A percentile compares a stretch with the other conserved stretches of the same genome.
Evolutionary conservation across 2,888 invertebrate genomes (phyloP).

Genomic region (Aplocera efformata): DNA sequence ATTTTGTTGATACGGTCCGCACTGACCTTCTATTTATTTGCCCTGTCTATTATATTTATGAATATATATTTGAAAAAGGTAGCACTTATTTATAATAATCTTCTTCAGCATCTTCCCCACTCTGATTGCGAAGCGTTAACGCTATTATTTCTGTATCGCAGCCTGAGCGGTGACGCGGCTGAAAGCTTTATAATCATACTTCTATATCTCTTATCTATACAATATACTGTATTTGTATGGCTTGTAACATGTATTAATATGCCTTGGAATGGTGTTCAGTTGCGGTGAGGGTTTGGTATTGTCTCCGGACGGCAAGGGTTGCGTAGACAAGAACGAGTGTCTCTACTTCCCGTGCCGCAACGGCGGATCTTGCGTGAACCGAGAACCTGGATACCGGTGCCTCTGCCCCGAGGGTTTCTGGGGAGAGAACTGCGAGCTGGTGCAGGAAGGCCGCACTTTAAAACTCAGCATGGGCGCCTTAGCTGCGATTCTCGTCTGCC

Average conservation of each 20-base stretch:
- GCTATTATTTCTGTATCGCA: not conserved
- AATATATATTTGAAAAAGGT: not conserved
- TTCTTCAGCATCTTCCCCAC: too few relatives aligned
- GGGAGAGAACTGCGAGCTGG: constrained; percentile 96
- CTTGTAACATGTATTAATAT: constrained; percentile 32
- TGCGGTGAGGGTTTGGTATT: constrained; percentile 96
- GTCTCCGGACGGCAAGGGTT: constrained; percentile 94
- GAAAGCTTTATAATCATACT: constrained; percentile 9
- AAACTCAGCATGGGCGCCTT: constrained; percentile 98
- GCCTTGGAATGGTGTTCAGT: constrained; percentile 80
- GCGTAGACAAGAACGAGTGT: constrained; percentile 97
- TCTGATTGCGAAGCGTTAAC: not conserved
- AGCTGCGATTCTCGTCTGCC: constrained; percentile 97
- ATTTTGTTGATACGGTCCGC: constrained; percentile 42
- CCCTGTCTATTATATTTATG: constrained; percentile 19
- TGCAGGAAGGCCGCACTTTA: constrained; percentile 96
- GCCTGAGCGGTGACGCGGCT: constrained; percentile 3
- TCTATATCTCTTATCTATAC: not conserved
- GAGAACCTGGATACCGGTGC: constrained; percentile 93
- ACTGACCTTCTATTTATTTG: constrained; percentile 51
- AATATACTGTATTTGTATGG: constrained; percentile 8
- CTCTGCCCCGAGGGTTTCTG: constrained; percentile 95
- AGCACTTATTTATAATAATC: too few relatives aligned
- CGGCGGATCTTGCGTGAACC: constrained; percentile 95
- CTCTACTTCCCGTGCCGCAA: constrained; percentile 96